phyloP scores from a whole-genome alignment of 2,797 vertebrate species.

The Sciurus carolinensis region DNA sequence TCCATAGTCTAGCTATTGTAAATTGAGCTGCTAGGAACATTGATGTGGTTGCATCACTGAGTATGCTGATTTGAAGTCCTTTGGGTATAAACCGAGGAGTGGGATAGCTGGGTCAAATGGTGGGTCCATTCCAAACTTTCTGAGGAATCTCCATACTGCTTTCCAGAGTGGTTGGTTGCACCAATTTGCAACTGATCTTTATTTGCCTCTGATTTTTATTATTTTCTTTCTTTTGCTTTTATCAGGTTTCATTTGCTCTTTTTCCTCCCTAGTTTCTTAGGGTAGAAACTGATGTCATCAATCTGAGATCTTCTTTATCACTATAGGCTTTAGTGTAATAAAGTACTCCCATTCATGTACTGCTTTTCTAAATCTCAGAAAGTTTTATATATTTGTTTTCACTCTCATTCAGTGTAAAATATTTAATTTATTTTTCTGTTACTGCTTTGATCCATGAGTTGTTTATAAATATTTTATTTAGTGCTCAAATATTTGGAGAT shows the following conservation, averaged over 20 bases:
- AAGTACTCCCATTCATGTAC: not conserved
- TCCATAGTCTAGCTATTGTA: no score
- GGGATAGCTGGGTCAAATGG: no score
- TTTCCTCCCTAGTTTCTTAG: not conserved
- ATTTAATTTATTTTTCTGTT: conserved; percentile 15
- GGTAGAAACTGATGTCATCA: not conserved
- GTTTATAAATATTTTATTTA: conserved; percentile 34
- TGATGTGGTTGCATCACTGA: no score
- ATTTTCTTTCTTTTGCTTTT: no score
- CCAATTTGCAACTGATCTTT: no score
- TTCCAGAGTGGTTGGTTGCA: no score
- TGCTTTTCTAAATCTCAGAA: conserved; percentile 1
- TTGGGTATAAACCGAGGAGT: no score
- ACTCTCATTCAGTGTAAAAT: conserved; percentile 12
- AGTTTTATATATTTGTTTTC: conserved; percentile 37
- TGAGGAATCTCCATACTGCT: no score
- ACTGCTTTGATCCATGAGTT: not conserved
- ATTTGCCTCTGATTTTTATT: no score
- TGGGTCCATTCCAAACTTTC: no score
- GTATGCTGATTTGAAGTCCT: no score
- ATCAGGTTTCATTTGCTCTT: not conserved
- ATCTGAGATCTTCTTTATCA: not conserved
- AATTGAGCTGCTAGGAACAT: no score
- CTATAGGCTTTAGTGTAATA: not conserved
- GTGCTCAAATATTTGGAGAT: not conserved